Conservation (phyloP, 2,888 invertebrate species). For the Plebejus argus region DNA sequence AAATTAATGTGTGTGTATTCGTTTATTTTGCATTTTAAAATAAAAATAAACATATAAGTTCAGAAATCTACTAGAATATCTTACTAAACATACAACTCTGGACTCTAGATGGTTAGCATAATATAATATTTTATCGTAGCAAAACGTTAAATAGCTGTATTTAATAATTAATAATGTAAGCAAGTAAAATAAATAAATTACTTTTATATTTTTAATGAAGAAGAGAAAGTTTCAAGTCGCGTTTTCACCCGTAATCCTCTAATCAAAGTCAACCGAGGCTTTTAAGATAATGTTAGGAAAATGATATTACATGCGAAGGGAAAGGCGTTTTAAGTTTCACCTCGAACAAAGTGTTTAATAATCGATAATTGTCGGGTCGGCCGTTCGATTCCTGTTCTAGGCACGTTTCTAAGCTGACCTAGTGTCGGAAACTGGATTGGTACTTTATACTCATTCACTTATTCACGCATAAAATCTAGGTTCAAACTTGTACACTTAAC, state of each 20-base stretch:
- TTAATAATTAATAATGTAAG: too few species aligned
- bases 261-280: constrained; percentile 23
- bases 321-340: constrained; percentile 55
- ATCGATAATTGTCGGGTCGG: constrained; percentile 68
- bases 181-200: neutral
- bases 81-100: too few species aligned
- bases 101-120: too few species aligned
- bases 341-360: constrained; percentile 60
- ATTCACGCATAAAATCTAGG: constrained; percentile 23
- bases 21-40: too few species aligned
- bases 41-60: too few species aligned
- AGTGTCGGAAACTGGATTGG: constrained; percentile 55
- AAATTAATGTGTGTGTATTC: too few species aligned
- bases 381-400: constrained; percentile 56
- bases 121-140: too few species aligned
- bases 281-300: constrained; percentile 31
- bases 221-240: neutral
- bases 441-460: constrained; percentile 28
- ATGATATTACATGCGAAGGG: constrained; percentile 29
- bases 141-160: neutral
- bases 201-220: neutral
- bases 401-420: constrained; percentile 66
- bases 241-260: constrained; percentile 19
- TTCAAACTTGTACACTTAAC: constrained; percentile 6
- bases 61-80: too few species aligned